Evolutionary conservation across 2,797 vertebrate species (phyloP).

Genomic region (Denticeps clupeoides): DNA sequence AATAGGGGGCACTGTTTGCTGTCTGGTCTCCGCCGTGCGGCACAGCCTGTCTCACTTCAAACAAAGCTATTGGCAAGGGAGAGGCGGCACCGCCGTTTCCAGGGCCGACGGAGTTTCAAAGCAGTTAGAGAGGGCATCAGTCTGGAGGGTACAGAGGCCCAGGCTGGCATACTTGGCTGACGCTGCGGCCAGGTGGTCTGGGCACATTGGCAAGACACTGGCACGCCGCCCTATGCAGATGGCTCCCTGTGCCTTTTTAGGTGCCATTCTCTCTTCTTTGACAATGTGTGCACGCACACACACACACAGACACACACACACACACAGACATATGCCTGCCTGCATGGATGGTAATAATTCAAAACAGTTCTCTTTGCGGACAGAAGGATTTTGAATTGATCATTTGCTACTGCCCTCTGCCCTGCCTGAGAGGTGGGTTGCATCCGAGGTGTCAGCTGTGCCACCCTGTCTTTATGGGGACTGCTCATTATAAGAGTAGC

Average conservation of each 20-base stretch:
- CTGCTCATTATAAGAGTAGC: constrained; percentile 9
- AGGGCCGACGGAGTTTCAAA: constrained; percentile 65
- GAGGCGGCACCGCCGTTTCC: constrained; percentile 50
- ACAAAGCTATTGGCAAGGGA: constrained; percentile 64
- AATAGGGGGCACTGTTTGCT: constrained; percentile 65
- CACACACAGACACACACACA: constrained; percentile 22
- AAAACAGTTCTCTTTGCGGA: neutral
- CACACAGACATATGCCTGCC: constrained; percentile 30
- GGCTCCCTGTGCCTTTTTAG: constrained; percentile 73
- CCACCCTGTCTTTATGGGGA: constrained; percentile 24
- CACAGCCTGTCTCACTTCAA: constrained; percentile 59
- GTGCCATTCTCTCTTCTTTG: constrained; percentile 26
- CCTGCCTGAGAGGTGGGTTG: neutral
- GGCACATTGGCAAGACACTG: constrained; percentile 84
- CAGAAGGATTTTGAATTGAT: neutral
- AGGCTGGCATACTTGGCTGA: constrained; percentile 80
- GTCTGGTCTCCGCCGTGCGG: constrained; percentile 55
- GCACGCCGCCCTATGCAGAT: constrained; percentile 81
- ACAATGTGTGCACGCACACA: constrained; percentile 20
- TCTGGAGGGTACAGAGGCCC: constrained; percentile 68
- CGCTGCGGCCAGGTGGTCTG: constrained; percentile 77
- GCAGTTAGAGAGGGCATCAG: constrained; percentile 69
- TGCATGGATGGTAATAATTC: constrained; percentile 12
- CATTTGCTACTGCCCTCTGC: too few relatives aligned
- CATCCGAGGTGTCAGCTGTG: constrained; percentile 26